A percentile compares a stretch with the other conserved stretches of the same genome.
Conservation (phyloP, 2,113 vertebrate species). For the Otus sunia region DNA sequence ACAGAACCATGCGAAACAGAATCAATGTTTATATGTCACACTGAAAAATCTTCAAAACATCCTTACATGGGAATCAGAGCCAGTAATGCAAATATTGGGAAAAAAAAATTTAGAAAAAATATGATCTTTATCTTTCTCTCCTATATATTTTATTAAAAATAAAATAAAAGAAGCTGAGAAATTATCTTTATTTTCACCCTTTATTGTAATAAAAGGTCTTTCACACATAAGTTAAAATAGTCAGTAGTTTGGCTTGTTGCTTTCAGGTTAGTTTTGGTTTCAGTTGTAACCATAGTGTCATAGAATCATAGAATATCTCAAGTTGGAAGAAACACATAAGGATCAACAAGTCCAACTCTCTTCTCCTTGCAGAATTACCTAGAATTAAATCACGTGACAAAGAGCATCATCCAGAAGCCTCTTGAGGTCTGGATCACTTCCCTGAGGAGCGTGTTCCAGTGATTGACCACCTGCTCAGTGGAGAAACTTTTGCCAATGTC, state of each 20-base stretch:
- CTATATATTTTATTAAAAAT: background rate
- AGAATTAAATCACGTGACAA: background rate
- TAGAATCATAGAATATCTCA: background rate
- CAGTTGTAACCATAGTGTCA: background rate
- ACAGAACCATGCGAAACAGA: background rate
- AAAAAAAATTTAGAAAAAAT: background rate
- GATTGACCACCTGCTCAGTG: accelerated
- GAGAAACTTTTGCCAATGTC: background rate
- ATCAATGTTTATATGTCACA: background rate
- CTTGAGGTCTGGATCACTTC: background rate
- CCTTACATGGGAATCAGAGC: background rate
- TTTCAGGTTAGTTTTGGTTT: background rate
- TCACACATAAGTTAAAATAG: accelerated
- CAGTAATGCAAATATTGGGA: background rate
- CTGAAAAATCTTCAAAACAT: background rate
- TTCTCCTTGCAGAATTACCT: no score
- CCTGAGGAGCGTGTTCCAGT: background rate
- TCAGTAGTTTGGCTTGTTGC: background rate
- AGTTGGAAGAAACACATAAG: background rate
- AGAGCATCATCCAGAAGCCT: accelerated
- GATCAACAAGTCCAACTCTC: background rate
- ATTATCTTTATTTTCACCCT: background rate
- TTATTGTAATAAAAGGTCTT: accelerated
- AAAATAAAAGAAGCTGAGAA: background rate
- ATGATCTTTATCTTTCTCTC: background rate